Evolutionary conservation across 1,140 invertebrate species (phyloP).

Genomic region (Drosophila mayri): DNA sequence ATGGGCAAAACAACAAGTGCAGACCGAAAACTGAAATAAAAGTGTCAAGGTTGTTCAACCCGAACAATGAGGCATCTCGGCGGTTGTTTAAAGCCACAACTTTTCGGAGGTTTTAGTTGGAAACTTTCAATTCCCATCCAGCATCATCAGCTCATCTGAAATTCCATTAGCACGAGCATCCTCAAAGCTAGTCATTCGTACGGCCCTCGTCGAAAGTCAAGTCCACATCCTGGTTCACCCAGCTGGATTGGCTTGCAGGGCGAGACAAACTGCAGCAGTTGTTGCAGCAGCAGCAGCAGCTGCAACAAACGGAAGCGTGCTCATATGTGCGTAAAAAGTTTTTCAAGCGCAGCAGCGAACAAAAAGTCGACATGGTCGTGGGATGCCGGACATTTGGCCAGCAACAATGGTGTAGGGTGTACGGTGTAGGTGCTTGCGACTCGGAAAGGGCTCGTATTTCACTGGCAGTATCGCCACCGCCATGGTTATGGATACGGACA

Average conservation of each 20-base stretch:
- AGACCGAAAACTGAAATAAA: slow-evolving; percentile 33
- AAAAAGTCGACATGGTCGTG: slow-evolving; percentile 40
- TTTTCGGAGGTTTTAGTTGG: slow-evolving; percentile 18
- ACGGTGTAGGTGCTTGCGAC: slow-evolving; percentile 6
- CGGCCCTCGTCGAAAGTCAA: slow-evolving; percentile 24
- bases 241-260: slow-evolving; percentile 25
- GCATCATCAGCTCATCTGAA: slow-evolving; percentile 33
- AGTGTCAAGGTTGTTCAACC: slow-evolving; percentile 67
- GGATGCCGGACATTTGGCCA: slow-evolving; percentile 42
- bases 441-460: slow-evolving; percentile 27
- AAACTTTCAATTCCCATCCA: slow-evolving; percentile 28
- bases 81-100: slow-evolving; percentile 30
- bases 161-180: slow-evolving; percentile 50
- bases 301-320: slow-evolving; percentile 61
- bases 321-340: slow-evolving; percentile 58
- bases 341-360: slow-evolving; percentile 61
- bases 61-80: slow-evolving; percentile 30
- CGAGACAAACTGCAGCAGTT: slow-evolving; percentile 25
- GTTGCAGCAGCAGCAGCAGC: slow-evolving; percentile 23
- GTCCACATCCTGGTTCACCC: slow-evolving; percentile 37
- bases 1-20: slow-evolving; percentile 16
- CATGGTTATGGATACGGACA: slow-evolving; percentile 17
- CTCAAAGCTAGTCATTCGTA: slow-evolving; percentile 34
- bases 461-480: slow-evolving; percentile 11
- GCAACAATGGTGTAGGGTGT: slow-evolving; percentile 16